A percentile compares a stretch with the other conserved stretches of the same genome.
These are phyloP conservation scores for Clavelina lepadiformis DNA, from an alignment of 23 tunicate species.

Conservation along the genomic window DNA sequence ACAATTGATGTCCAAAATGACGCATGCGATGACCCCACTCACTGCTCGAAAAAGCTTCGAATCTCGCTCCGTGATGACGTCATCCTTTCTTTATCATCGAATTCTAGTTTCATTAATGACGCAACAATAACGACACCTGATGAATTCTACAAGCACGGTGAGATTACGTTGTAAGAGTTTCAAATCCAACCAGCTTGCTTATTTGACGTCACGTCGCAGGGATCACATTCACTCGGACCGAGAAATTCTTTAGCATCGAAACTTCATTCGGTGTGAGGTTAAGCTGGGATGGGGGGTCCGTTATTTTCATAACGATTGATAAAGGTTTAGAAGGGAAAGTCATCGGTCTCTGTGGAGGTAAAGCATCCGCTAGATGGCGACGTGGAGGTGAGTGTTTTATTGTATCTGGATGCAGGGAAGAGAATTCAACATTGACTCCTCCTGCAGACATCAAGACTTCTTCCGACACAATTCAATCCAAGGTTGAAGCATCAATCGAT, in stretches of 20 bases:
- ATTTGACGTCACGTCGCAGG: too few species aligned
- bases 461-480: too few species aligned
- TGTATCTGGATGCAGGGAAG: too few species aligned
- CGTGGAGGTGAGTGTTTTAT: slow-evolving; percentile 6
- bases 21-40: not conserved
- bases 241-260: not conserved
- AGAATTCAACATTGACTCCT: too few species aligned
- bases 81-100: too few species aligned
- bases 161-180: too few species aligned
- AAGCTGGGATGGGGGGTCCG: slow-evolving; percentile 1
- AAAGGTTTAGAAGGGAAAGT: not conserved
- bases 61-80: not conserved
- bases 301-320: slow-evolving; percentile 12
- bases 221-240: not conserved
- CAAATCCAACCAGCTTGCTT: too few species aligned
- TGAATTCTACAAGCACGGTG: too few species aligned
- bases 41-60: slow-evolving; percentile 9
- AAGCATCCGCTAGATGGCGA: slow-evolving; percentile 3
- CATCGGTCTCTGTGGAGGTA: too few species aligned
- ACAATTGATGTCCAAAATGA: slow-evolving; percentile 26
- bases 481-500: slow-evolving; percentile 5
- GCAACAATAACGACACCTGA: too few species aligned
- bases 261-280: slow-evolving; percentile 11
- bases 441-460: too few species aligned
- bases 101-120: too few species aligned